Evolutionary conservation across 2,113 vertebrate species (phyloP).

Genomic region (Lasiurus borealis): DNA sequence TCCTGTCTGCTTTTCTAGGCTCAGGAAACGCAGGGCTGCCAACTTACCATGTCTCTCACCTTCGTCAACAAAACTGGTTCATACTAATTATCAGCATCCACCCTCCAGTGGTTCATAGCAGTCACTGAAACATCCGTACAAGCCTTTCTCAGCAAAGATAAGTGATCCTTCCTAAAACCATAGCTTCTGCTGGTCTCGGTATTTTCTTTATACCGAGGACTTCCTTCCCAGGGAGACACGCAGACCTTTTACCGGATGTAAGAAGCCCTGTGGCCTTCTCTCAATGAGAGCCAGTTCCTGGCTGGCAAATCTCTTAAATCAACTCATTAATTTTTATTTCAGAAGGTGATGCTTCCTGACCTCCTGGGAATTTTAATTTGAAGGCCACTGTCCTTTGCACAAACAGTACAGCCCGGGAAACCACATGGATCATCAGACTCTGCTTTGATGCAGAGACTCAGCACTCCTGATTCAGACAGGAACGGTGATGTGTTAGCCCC

Average conservation of each 20-base stretch:
- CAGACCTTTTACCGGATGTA: background rate
- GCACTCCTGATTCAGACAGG: background rate
- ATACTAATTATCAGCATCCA: background rate
- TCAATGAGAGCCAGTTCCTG: background rate
- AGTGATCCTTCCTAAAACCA: background rate
- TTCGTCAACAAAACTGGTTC: background rate
- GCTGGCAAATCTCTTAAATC: background rate
- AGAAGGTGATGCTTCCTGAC: background rate
- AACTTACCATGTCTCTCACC: background rate
- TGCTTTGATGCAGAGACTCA: background rate
- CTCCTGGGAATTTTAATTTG: background rate
- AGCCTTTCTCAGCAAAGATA: background rate
- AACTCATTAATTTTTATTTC: conserved; percentile 26
- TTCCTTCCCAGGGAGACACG: background rate
- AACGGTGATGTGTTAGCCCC: background rate
- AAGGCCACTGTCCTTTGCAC: background rate
- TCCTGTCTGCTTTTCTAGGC: background rate
- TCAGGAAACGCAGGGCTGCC: background rate
- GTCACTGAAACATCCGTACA: background rate
- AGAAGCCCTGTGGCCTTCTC: background rate
- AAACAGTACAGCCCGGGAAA: background rate
- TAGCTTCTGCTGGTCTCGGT: background rate
- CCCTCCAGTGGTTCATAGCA: background rate
- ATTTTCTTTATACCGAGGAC: background rate
- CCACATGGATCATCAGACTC: background rate